Percentiles rank a stretch among this genome's conserved stretches.
phyloP scores from a whole-genome alignment of 2,113 vertebrate species.

The Plotosus lineatus region DNA sequence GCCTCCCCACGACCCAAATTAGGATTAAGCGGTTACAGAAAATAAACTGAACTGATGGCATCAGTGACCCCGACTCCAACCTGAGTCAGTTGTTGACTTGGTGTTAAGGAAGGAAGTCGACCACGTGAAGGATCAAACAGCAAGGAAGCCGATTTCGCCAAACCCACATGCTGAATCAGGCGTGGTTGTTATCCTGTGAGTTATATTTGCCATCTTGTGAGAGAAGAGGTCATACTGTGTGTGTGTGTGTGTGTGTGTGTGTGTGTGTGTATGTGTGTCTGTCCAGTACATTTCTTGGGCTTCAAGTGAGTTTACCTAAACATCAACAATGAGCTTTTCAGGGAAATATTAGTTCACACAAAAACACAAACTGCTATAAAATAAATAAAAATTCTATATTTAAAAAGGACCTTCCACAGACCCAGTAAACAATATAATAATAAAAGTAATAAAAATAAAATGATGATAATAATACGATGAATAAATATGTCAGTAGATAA shows the following conservation, averaged over 20 bases:
- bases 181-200: slow-evolving; percentile 37
- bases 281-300: neutral
- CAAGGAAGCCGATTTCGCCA: slow-evolving; percentile 8
- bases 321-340: slow-evolving; percentile 21
- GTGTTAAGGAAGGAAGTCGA: slow-evolving; percentile 55
- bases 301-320: slow-evolving; percentile 15
- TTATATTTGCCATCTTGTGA: slow-evolving; percentile 40
- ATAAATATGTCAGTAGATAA: no score
- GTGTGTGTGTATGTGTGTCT: no score
- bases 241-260: slow-evolving; percentile 20
- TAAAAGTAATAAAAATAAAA: no score
- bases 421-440: no score
- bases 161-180: slow-evolving; percentile 47
- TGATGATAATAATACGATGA: no score
- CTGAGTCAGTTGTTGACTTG: slow-evolving; percentile 51
- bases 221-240: slow-evolving; percentile 25
- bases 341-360: neutral
- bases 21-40: no score
- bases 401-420: neutral
- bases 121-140: slow-evolving; percentile 48
- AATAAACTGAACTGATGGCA: no score
- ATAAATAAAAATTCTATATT: neutral
- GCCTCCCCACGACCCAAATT: no score
- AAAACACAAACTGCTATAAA: neutral
- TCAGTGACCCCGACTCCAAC: slow-evolving; percentile 6